Conservation (phyloP, 1,140 invertebrate species). For the Cydia fagiglandana region DNA sequence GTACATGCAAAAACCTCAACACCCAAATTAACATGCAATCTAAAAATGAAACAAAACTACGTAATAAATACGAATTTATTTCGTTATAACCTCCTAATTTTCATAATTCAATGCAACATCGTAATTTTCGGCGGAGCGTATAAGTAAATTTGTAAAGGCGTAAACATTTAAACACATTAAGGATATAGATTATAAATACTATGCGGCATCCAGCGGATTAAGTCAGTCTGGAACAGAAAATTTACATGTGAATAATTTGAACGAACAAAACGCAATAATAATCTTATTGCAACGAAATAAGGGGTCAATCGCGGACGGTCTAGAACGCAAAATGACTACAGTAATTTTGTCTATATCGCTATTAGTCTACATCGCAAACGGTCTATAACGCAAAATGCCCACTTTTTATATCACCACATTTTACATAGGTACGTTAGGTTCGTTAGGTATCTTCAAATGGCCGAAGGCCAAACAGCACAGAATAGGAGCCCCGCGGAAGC, state of each 20-base stretch:
- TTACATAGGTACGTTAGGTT: too few relatives aligned
- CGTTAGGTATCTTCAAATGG: too few relatives aligned
- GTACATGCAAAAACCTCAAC: background rate
- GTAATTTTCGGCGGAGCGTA: background rate
- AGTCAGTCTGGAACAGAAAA: constrained; percentile 55
- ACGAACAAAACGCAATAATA: constrained; percentile 10
- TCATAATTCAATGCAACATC: background rate
- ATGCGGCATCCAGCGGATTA: constrained; percentile 31
- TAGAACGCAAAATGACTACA: too few relatives aligned
- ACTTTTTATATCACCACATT: too few relatives aligned
- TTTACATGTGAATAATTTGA: constrained; percentile 17
- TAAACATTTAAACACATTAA: constrained; percentile 19
- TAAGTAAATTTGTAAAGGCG: constrained; percentile 22
- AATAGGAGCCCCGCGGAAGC: too few relatives aligned
- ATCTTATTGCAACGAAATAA: too few relatives aligned
- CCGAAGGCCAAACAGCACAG: too few relatives aligned
- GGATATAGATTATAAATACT: constrained; percentile 31
- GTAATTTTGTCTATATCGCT: too few relatives aligned
- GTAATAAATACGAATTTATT: constrained; percentile 30
- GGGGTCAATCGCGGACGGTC: too few relatives aligned
- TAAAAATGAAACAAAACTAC: constrained; percentile 18
- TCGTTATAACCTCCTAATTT: constrained; percentile 23
- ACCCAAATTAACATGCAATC: background rate
- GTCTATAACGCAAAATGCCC: too few relatives aligned
- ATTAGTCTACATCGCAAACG: too few relatives aligned